Base-by-base conservation (phyloP, 2,888 invertebrate genomes). In the Hyposoter dolosus region DNA sequence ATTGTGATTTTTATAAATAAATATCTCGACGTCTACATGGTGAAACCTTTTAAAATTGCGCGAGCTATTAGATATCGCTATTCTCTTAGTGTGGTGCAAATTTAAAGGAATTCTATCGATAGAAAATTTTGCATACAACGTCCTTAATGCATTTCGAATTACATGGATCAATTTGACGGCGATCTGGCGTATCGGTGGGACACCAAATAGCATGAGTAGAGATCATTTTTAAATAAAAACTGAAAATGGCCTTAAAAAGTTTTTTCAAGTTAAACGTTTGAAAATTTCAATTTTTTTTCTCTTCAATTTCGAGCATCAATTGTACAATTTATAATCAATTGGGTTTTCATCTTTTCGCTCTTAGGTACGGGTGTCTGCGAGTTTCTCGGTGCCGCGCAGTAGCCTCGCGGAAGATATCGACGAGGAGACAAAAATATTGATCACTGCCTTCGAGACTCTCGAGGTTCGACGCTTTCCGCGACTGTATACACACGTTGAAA, bases 341-440 rank as follows among this genome's bases (percentile, higher is more conserved):
- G 3, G 12, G 4, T 28, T 28, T 28, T n/a, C 4, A n/a, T 35
- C 15, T 28, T 72, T 72, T 9, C 45, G 17, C 3, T 5, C 23
- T 45, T 0, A 4, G 53, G 5, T n/a, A 32, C 28, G 28, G 28
- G 28, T 19, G 32, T 50, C 23, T 66, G 5, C 28, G 9, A 1
- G 53, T 35, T 3, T 19, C 19, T 15, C n/a, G 40, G 76, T 84
- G 56, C 53, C 75, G 76, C 3, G 35, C 4, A 6, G 65, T 74
- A 78, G 63, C 43, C 74, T 69, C 47, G 71, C 32, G 71, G 43
- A 68, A 68, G 23, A 60, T 72, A n/a, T n/a, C n/a, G n/a, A n/a
- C 71, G 68, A 71, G 75, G 84, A 86, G 84, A 79, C 87, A 79
- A 84, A 86, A 87, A 81, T 87, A 87, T 87, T 84, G 87, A 87